These are phyloP conservation scores for Spea bombifrons DNA, from an alignment of 2,113 vertebrate species.

Conservation along the genomic window DNA sequence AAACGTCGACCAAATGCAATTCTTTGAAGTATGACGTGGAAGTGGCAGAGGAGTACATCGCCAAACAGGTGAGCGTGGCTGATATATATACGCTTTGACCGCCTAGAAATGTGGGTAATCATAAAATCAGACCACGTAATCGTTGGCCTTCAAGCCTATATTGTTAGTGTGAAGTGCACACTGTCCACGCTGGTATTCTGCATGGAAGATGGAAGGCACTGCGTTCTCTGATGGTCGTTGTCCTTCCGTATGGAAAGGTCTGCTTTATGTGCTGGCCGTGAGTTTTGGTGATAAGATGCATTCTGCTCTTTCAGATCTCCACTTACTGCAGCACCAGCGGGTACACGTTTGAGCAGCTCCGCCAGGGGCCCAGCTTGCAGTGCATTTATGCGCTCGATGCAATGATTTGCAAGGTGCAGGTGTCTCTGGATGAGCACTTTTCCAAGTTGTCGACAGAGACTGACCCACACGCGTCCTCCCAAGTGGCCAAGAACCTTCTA, in stretches of 20 bases:
- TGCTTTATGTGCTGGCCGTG: neutral
- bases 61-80: conserved; percentile 76
- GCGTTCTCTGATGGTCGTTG: too few relatives aligned
- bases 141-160: too few relatives aligned
- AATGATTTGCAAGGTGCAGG: conserved; percentile 94
- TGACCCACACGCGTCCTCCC: conserved; percentile 83
- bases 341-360: conserved; percentile 80
- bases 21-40: conserved; percentile 92
- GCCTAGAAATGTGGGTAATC: too few relatives aligned
- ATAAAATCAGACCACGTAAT: too few relatives aligned
- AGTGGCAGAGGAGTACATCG: conserved; percentile 95
- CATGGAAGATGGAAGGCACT: too few relatives aligned
- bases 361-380: conserved; percentile 90
- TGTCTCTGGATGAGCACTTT: conserved; percentile 93
- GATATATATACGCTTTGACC: too few relatives aligned
- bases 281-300: too few relatives aligned
- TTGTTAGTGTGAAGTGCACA: too few relatives aligned
- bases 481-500: conserved; percentile 93
- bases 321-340: conserved; percentile 87
- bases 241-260: too few relatives aligned
- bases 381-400: conserved; percentile 94
- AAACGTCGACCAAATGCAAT: conserved; percentile 82
- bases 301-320: conserved; percentile 76
- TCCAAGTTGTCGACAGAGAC: conserved; percentile 89
- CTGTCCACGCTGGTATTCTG: too few relatives aligned